phyloP scores from a whole-genome alignment of 2,797 vertebrate genomes.

The Gobio occitaniae region DNA sequence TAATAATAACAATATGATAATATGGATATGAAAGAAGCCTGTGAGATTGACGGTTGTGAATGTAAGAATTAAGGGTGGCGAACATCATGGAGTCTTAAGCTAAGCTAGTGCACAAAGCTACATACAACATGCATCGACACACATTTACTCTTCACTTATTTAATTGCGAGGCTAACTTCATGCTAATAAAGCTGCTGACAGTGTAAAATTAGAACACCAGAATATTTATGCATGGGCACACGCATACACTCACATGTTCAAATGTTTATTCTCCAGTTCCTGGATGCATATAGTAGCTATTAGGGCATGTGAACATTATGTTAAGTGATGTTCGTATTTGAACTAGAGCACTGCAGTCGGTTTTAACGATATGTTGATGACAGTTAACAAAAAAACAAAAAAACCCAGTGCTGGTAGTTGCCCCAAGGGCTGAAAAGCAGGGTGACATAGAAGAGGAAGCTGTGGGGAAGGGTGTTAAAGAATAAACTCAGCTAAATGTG shows the following conservation, averaged over 20 bases:
- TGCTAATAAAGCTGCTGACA: constrained; percentile 1
- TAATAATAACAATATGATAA: constrained; percentile 19
- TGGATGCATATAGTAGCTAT: not conserved
- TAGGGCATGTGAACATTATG: constrained; percentile 4
- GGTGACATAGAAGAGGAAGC: constrained; percentile 13
- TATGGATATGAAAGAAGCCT: not conserved
- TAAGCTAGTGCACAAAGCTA: not conserved
- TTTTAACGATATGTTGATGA: constrained; percentile 49
- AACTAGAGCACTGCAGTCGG: constrained; percentile 33
- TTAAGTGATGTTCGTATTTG: constrained; percentile 27
- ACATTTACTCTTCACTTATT: constrained; percentile 3
- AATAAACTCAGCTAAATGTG: constrained; percentile 45
- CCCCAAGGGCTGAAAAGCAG: constrained; percentile 19
- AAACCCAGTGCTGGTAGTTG: constrained; percentile 20
- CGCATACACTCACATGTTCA: not conserved
- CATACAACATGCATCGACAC: not conserved
- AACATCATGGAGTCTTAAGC: not conserved
- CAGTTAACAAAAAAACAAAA: constrained; percentile 22
- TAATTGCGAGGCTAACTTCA: constrained; percentile 14
- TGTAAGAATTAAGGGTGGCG: not conserved
- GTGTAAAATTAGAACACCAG: not conserved
- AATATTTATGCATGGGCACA: not conserved
- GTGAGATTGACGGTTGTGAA: not conserved
- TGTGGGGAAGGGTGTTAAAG: constrained; percentile 15
- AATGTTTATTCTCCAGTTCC: not conserved